These are phyloP conservation scores for Galleria mellonella DNA, from an alignment of 1,140 invertebrate species.

Conservation along the genomic window DNA sequence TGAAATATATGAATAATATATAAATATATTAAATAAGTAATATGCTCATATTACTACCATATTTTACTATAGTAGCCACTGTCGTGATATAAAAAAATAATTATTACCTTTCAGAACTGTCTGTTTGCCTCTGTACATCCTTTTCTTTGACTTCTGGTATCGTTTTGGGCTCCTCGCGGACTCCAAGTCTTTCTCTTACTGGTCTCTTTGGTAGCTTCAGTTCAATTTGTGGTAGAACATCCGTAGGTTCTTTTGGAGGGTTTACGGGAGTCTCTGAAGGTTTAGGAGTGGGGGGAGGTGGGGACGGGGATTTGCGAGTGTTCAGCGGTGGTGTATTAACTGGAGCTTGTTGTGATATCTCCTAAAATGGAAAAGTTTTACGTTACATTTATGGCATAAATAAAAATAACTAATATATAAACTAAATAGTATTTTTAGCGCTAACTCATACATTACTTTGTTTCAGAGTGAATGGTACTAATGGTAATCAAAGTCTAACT, in stretches of 20 bases:
- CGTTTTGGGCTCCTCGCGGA: constrained; percentile 26
- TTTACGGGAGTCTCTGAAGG: constrained; percentile 16
- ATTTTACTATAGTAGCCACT: constrained; percentile 48
- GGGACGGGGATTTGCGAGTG: constrained; percentile 12
- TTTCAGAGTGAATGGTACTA: too few relatives aligned
- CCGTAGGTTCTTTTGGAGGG: constrained; percentile 21
- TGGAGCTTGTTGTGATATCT: constrained; percentile 42
- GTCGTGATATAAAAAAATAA: too few relatives aligned
- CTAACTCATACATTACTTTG: too few relatives aligned
- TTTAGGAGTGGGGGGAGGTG: constrained; percentile 10
- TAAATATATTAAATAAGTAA: background rate
- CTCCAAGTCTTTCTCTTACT: constrained; percentile 57
- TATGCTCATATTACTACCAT: constrained; percentile 44
- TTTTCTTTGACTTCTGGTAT: constrained; percentile 24
- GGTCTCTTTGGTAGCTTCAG: constrained; percentile 69
- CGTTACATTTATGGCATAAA: too few relatives aligned
- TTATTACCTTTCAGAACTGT: constrained; percentile 67
- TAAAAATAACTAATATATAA: too few relatives aligned
- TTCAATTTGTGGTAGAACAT: constrained; percentile 63
- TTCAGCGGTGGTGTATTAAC: constrained; percentile 38
- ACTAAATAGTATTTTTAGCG: too few relatives aligned
- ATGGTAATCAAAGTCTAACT: too few relatives aligned
- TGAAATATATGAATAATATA: background rate
- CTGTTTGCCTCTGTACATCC: background rate
- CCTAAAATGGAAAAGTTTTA: too few relatives aligned